Conservation (phyloP, 2,888 invertebrate species). For the Agrochola macilenta region DNA sequence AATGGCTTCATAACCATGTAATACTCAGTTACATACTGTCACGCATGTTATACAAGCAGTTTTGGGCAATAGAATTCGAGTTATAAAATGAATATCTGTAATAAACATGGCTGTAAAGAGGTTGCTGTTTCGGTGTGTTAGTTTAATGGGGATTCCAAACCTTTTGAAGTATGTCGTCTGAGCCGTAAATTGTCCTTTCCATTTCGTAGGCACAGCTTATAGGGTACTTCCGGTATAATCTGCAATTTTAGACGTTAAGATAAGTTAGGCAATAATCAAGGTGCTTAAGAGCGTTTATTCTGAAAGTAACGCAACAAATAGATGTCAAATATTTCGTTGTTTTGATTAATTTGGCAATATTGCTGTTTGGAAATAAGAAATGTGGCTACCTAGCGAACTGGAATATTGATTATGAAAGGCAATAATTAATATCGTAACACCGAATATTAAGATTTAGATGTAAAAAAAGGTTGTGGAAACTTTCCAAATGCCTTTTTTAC, state of each 20-base stretch:
- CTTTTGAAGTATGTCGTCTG: not conserved
- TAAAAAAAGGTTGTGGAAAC: too few relatives aligned
- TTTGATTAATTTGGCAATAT: too few relatives aligned
- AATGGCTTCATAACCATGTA: slow-evolving; percentile 42
- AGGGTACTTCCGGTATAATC: not conserved
- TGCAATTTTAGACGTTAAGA: not conserved
- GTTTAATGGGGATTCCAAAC: not conserved
- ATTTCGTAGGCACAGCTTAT: not conserved
- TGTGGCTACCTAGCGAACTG: too few relatives aligned
- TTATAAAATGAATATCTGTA: slow-evolving; percentile 28
- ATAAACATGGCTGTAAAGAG: slow-evolving; percentile 9
- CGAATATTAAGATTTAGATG: too few relatives aligned
- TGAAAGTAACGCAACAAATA: too few relatives aligned
- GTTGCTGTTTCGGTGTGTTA: not conserved
- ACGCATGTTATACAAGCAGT: slow-evolving; percentile 46
- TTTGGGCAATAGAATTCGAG: slow-evolving; percentile 37
- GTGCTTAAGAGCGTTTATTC: too few relatives aligned
- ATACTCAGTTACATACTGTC: slow-evolving; percentile 40
- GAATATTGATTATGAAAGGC: too few relatives aligned
- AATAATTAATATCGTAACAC: too few relatives aligned
- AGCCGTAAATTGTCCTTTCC: not conserved
- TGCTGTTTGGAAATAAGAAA: too few relatives aligned
- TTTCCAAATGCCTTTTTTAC: too few relatives aligned
- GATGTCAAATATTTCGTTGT: too few relatives aligned
- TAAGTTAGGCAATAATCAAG: not conserved